Conservation (phyloP, 2,113 vertebrate genomes). For the Heptranchias perlo region DNA sequence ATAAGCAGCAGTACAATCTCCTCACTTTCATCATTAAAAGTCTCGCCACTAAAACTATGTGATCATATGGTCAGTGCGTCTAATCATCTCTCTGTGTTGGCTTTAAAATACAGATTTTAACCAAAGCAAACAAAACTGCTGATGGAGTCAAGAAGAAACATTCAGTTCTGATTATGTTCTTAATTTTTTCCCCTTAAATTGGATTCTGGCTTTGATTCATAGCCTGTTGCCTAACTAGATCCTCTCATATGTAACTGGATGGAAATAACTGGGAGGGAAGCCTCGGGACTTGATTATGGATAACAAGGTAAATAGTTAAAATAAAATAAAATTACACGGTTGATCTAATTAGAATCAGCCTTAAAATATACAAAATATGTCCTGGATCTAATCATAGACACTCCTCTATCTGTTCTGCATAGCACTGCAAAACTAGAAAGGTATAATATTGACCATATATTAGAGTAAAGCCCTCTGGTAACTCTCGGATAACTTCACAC, state of each 20-base stretch:
- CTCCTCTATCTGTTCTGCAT: neutral
- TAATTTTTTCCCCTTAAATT: slow-evolving; percentile 52
- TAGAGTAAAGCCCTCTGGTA: neutral
- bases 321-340: neutral
- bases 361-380: neutral
- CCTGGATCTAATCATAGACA: neutral
- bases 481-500: slow-evolving; percentile 21
- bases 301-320: slow-evolving; percentile 21
- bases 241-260: slow-evolving; percentile 44
- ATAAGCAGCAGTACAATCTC: neutral
- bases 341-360: slow-evolving; percentile 16
- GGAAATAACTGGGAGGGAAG: neutral
- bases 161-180: slow-evolving; percentile 53
- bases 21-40: neutral
- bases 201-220: slow-evolving; percentile 47
- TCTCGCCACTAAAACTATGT: slow-evolving; percentile 43
- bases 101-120: slow-evolving; percentile 46
- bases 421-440: neutral
- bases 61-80: slow-evolving; percentile 47
- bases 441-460: neutral
- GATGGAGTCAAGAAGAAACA: slow-evolving; percentile 59
- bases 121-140: slow-evolving; percentile 57
- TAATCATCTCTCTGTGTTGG: slow-evolving; percentile 45
- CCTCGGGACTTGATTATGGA: neutral
- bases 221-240: slow-evolving; percentile 56